These are phyloP conservation scores for Caenorhabditis virilis DNA, from an alignment of 2,888 invertebrate species.

Conservation along the genomic window DNA sequence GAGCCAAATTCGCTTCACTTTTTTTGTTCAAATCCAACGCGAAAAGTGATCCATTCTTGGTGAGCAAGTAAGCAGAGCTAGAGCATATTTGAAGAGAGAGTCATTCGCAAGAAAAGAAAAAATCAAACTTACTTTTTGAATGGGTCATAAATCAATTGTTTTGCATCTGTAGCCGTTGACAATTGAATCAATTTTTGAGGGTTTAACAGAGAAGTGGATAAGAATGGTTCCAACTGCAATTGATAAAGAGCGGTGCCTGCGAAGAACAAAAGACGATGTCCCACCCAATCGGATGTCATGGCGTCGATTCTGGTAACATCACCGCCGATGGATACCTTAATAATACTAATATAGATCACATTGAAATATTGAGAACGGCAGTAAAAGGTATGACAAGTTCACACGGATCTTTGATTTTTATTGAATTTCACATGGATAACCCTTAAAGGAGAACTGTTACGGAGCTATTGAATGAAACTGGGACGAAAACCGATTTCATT, in stretches of 20 bases:
- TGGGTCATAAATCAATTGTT: constrained; percentile 67
- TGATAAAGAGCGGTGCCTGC: constrained; percentile 46
- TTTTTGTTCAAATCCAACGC: constrained; percentile 57
- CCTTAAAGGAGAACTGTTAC: too few species aligned
- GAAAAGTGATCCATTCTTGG: constrained; percentile 65
- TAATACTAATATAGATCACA: constrained; percentile 4
- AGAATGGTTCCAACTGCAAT: constrained; percentile 61
- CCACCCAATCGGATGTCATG: constrained; percentile 68
- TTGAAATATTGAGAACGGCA: too few species aligned
- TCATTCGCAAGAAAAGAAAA: too few species aligned
- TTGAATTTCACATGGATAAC: too few species aligned
- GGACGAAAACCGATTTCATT: too few species aligned
- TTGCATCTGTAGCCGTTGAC: constrained; percentile 64
- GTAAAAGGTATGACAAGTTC: too few species aligned
- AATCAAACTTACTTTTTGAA: constrained; percentile 64
- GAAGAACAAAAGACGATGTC: constrained; percentile 62
- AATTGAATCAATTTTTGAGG: constrained; percentile 60
- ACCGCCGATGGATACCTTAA: constrained; percentile 55
- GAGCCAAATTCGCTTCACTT: constrained; percentile 61
- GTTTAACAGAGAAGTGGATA: constrained; percentile 54
- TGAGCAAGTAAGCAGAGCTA: constrained; percentile 65
- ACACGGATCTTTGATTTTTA: too few species aligned
- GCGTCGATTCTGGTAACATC: constrained; percentile 60
- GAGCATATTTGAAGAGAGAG: too few species aligned
- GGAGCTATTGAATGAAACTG: too few species aligned